Percentiles rank a stretch among this genome's conserved stretches.
phyloP scores from a whole-genome alignment of 1,140 invertebrate genomes.

The Ceratoteleas bidentatus region DNA sequence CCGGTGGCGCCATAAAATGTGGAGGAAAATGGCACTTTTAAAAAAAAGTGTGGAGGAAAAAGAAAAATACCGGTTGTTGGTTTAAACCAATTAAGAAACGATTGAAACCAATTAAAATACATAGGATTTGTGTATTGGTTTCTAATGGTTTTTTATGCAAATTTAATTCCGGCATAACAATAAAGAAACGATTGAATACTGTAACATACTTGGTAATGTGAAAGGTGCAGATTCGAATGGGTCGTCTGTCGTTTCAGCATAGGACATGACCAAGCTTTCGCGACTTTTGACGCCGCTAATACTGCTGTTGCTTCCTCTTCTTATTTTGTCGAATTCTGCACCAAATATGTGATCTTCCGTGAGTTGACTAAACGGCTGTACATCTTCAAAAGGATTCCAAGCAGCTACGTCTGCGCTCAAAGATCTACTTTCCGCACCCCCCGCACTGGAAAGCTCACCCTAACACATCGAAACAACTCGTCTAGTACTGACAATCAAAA shows the following conservation, averaged over 20 bases:
- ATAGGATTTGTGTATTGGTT: too few relatives aligned
- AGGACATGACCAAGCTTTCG: constrained; percentile 89
- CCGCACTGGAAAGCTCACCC: constrained; percentile 79
- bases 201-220: constrained; percentile 85
- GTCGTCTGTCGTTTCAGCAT: constrained; percentile 86
- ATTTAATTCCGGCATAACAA: too few relatives aligned
- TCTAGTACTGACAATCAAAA: constrained; percentile 12
- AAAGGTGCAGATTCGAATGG: constrained; percentile 92
- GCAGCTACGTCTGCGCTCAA: constrained; percentile 85
- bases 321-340: constrained; percentile 92
- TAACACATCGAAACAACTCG: constrained; percentile 55
- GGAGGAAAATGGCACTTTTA: too few relatives aligned
- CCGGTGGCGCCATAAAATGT: too few relatives aligned
- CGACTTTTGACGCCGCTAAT: constrained; percentile 89
- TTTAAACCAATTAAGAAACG: too few relatives aligned
- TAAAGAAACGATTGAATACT: too few relatives aligned
- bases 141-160: neutral
- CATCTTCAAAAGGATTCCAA: constrained; percentile 92
- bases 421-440: constrained; percentile 81
- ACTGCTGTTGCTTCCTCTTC: constrained; percentile 91
- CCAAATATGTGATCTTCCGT: constrained; percentile 93
- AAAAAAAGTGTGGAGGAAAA: too few relatives aligned
- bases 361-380: constrained; percentile 87
- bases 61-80: too few relatives aligned
- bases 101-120: too few relatives aligned